Conservation (phyloP, 2,113 vertebrate species). For the Spea multiplicata region DNA sequence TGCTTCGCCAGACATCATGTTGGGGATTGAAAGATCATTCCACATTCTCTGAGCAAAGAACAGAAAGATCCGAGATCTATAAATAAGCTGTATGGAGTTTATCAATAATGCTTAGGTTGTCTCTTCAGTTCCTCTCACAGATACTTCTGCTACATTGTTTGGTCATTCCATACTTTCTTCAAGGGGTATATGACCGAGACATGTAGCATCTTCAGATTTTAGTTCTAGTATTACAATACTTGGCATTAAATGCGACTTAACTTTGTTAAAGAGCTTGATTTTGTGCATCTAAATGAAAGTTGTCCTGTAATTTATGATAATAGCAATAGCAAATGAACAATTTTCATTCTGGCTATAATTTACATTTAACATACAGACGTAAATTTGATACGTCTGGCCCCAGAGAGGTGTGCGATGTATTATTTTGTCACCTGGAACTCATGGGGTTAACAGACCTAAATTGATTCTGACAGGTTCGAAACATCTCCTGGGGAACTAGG, state of each 20-base stretch:
- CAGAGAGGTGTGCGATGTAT: neutral
- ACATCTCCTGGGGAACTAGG: constrained; percentile 65
- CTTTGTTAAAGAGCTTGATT: too few species aligned
- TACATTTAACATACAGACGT: neutral
- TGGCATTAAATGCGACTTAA: too few species aligned
- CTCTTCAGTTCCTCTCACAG: constrained; percentile 26
- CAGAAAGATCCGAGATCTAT: constrained; percentile 36
- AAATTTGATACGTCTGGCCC: neutral
- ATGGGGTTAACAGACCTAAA: neutral
- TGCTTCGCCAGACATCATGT: constrained; percentile 39
- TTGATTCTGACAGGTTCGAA: constrained; percentile 29
- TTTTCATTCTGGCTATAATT: neutral
- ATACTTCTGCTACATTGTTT: neutral
- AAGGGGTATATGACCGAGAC: too few species aligned
- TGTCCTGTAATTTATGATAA: too few species aligned
- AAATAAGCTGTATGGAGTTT: constrained; percentile 30
- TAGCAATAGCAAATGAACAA: too few species aligned
- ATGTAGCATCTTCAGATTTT: too few species aligned
- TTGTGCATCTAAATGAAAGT: too few species aligned
- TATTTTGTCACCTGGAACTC: neutral
- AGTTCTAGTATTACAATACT: too few species aligned
- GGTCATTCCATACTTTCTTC: too few species aligned
- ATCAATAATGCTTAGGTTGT: constrained; percentile 35
- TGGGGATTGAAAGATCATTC: constrained; percentile 35
- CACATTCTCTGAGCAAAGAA: constrained; percentile 39